phyloP scores from a whole-genome alignment of 2,888 invertebrate species.

The Eristalis pertinax region DNA sequence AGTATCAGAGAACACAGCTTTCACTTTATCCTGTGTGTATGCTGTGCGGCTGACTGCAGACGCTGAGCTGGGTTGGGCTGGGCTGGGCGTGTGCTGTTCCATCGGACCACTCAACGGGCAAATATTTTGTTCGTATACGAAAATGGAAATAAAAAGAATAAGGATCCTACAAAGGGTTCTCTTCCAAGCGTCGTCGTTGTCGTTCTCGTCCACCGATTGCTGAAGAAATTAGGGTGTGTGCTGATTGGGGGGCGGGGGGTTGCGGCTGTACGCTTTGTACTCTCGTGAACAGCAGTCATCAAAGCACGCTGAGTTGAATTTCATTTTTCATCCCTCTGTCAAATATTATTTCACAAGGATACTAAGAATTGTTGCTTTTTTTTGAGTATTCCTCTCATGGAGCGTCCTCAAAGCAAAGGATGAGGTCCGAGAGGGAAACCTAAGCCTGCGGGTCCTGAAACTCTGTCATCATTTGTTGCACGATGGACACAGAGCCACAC shows the following conservation, averaged over 20 bases:
- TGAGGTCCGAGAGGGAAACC: neutral
- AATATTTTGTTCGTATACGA: neutral
- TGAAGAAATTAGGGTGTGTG: neutral
- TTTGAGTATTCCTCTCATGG: neutral
- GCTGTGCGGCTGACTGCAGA: no score
- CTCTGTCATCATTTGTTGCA: neutral
- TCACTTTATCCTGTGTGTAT: neutral
- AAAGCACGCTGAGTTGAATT: constrained; percentile 20
- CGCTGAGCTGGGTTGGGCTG: no score
- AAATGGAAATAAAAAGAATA: constrained; percentile 5
- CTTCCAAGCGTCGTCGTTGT: neutral
- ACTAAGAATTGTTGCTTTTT: neutral
- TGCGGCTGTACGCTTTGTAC: neutral
- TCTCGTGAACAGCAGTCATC: neutral
- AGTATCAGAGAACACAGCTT: constrained; percentile 5
- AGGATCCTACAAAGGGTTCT: constrained; percentile 13
- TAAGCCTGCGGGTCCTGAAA: neutral
- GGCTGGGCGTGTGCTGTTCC: neutral
- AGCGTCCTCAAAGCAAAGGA: neutral
- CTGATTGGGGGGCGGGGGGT: neutral
- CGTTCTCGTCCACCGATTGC: constrained; percentile 5
- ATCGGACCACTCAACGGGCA: constrained; percentile 4
- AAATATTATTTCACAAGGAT: constrained; percentile 32
- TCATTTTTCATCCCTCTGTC: constrained; percentile 47
- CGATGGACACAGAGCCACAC: neutral